These are phyloP conservation scores for Euspilapteryx auroguttella DNA, from an alignment of 2,888 invertebrate species.

Conservation along the genomic window DNA sequence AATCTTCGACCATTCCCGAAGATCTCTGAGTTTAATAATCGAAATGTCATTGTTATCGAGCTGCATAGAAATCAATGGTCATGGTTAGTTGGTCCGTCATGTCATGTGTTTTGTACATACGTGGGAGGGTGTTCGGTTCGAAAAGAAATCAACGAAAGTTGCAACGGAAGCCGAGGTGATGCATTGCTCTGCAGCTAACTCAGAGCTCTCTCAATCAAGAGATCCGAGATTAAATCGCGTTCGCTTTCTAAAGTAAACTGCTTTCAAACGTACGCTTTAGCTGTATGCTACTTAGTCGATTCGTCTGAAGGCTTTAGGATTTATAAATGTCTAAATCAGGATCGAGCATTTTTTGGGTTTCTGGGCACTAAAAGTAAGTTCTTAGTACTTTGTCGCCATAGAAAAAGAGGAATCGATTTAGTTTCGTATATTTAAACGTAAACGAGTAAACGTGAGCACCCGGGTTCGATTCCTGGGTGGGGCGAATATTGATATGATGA, in stretches of 20 bases:
- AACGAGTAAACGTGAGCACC: too few species aligned
- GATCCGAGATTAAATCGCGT: conserved; percentile 41
- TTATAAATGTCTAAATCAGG: too few species aligned
- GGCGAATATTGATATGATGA: too few species aligned
- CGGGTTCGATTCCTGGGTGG: too few species aligned
- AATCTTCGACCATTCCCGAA: conserved; percentile 15
- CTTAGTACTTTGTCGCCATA: too few species aligned
- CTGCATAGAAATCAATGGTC: neutral
- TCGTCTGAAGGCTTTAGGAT: conserved; percentile 15
- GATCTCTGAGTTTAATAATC: neutral
- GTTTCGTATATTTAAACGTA: too few species aligned
- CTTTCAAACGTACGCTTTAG: conserved; percentile 20
- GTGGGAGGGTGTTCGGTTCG: conserved; percentile 42
- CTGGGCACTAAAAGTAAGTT: too few species aligned
- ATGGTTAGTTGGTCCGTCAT: neutral
- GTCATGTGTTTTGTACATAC: conserved; percentile 23
- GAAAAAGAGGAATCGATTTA: too few species aligned
- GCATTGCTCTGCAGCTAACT: conserved; percentile 41
- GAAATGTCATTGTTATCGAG: neutral
- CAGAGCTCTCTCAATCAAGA: conserved; percentile 36
- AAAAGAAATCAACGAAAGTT: conserved; percentile 46
- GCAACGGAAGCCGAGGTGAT: conserved; percentile 54
- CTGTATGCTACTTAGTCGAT: conserved; percentile 25
- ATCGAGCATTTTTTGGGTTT: too few species aligned
- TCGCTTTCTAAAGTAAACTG: conserved; percentile 37